These are phyloP conservation scores for Platyrinchus mystaceus DNA, from an alignment of 2,797 vertebrate genomes.

Conservation along the genomic window DNA sequence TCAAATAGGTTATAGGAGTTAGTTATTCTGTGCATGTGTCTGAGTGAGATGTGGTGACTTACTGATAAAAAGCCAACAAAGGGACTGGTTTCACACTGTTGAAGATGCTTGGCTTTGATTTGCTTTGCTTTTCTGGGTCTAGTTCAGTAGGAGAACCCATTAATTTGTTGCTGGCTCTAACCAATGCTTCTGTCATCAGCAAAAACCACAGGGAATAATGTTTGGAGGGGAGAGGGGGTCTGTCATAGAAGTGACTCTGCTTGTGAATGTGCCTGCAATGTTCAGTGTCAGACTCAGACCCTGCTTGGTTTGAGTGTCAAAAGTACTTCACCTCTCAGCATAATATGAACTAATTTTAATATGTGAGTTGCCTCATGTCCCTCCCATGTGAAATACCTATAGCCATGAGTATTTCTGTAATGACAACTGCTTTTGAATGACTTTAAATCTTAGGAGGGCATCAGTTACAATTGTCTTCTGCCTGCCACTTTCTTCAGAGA, in stretches of 20 bases:
- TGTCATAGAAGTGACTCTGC: not conserved
- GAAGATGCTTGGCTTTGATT: not conserved
- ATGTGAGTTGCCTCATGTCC: fast-evolving
- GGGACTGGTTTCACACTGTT: not conserved
- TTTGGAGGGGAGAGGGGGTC: not conserved
- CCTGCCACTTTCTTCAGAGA: not conserved
- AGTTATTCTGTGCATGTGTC: not conserved
- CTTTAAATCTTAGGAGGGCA: not conserved
- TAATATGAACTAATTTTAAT: not conserved
- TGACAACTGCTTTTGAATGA: not conserved
- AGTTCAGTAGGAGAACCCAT: not conserved
- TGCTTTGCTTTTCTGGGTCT: not conserved
- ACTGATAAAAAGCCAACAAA: not conserved
- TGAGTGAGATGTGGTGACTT: not conserved
- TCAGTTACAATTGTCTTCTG: fast-evolving
- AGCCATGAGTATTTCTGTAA: not conserved
- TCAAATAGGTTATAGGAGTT: not conserved
- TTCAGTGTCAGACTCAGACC: not conserved
- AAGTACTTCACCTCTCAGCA: not conserved
- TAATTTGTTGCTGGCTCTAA: not conserved
- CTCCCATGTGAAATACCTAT: not conserved
- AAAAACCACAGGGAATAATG: not conserved
- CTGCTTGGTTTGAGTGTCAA: not conserved
- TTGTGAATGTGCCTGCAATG: not conserved
- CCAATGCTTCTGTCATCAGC: fast-evolving